Percentiles rank a stretch among this genome's conserved stretches.
Conservation (phyloP, 2,888 invertebrate genomes). For the Spialia ferax region DNA sequence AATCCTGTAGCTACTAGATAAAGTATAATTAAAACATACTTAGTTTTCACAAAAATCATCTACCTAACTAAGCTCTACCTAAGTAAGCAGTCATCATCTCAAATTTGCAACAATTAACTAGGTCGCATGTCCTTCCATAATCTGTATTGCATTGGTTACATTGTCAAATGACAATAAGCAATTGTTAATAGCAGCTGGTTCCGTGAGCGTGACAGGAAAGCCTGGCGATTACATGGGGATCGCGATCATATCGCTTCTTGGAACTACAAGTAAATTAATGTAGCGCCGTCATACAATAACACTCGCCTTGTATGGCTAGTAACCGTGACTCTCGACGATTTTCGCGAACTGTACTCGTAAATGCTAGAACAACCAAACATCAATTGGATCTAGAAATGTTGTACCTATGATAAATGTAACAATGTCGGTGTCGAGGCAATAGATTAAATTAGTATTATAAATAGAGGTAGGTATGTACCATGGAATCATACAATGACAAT, state of each 20-base stretch:
- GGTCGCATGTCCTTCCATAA: not conserved
- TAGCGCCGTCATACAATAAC: conserved; percentile 46
- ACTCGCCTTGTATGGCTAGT: conserved; percentile 26
- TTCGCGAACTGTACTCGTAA: not conserved
- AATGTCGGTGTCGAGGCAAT: not conserved
- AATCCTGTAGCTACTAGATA: no score
- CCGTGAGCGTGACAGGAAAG: conserved; percentile 74
- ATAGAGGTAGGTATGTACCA: no score
- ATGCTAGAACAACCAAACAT: not conserved
- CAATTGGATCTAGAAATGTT: not conserved
- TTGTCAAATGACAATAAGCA: conserved; percentile 38
- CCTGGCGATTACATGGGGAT: conserved; percentile 66
- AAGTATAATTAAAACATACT: not conserved
- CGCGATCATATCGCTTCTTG: conserved; percentile 64
- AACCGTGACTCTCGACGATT: conserved; percentile 39
- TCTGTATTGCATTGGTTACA: conserved; percentile 34
- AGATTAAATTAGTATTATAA: no score
- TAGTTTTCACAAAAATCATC: not conserved
- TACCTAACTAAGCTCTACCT: not conserved
- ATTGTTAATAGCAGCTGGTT: conserved; percentile 60
- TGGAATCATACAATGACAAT: no score
- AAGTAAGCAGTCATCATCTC: not conserved
- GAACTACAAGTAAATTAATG: conserved; percentile 66
- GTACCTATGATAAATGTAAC: not conserved
- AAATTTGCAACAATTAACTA: not conserved